Evolutionary conservation across 2,113 vertebrate species (phyloP).

Genomic region (Donacobius atricapilla): DNA sequence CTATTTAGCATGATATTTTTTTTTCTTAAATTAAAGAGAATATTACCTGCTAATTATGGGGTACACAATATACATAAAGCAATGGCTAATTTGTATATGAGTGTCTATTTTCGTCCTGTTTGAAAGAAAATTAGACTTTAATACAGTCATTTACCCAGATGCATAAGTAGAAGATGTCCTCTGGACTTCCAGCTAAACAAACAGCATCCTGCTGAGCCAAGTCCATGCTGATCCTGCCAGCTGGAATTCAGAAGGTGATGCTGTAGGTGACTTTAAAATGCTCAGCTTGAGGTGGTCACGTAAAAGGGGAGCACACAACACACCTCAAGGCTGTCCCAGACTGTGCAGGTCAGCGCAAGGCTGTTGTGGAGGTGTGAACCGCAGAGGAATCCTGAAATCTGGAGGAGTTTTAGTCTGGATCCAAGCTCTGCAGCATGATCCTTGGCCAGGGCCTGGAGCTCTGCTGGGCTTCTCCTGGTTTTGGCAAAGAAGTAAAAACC

Average conservation of each 20-base stretch:
- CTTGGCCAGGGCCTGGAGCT: background rate
- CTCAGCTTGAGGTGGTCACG: background rate
- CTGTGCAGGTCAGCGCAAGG: background rate
- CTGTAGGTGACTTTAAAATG: background rate
- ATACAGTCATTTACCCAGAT: background rate
- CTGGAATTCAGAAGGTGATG: background rate
- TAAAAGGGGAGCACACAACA: background rate
- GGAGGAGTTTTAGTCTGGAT: background rate
- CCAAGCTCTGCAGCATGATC: background rate
- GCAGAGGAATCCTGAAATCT: background rate
- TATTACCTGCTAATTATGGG: background rate
- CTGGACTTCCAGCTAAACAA: background rate
- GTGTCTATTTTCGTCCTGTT: background rate
- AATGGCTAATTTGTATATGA: background rate
- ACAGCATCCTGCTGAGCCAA: background rate
- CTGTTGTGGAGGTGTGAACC: rapidly evolving
- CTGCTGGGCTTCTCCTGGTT: background rate
- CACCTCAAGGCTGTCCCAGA: rapidly evolving
- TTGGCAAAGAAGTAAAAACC: background rate
- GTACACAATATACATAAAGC: background rate
- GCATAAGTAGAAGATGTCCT: background rate
- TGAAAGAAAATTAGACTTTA: background rate
- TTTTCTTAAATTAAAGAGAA: background rate
- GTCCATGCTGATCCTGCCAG: background rate
- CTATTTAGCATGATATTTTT: background rate